Evolutionary conservation across 2,113 vertebrate species (phyloP).

Genomic region (Bujurquina vittata): DNA sequence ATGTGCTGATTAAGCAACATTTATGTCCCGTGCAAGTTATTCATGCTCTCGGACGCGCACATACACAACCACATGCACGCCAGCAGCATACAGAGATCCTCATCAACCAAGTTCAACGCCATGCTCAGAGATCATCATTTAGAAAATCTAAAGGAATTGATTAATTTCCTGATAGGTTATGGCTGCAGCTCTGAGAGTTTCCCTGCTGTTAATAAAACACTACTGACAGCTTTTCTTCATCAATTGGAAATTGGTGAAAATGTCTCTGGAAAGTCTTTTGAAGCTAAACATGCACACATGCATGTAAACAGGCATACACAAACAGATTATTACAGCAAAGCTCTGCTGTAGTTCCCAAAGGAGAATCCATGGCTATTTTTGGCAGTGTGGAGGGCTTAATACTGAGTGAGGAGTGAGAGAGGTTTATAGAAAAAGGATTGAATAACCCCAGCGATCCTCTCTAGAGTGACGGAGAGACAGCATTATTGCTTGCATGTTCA

Average conservation of each 20-base stretch:
- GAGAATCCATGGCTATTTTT: slow-evolving; percentile 57
- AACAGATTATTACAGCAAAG: slow-evolving; percentile 39
- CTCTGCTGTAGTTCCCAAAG: slow-evolving; percentile 55
- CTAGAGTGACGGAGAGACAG: background rate
- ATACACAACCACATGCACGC: background rate
- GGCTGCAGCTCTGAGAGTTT: background rate
- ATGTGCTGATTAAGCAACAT: slow-evolving; percentile 59
- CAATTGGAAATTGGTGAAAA: background rate
- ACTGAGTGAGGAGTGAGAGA: slow-evolving; percentile 40
- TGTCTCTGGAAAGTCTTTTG: background rate
- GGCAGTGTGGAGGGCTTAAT: slow-evolving; percentile 48
- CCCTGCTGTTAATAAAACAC: background rate
- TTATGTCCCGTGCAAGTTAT: slow-evolving; percentile 24
- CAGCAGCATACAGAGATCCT: background rate
- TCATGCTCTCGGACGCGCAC: background rate
- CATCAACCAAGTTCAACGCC: background rate
- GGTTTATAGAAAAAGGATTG: slow-evolving; percentile 42
- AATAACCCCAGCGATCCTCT: slow-evolving; percentile 44
- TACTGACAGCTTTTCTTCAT: background rate
- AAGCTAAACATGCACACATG: background rate
- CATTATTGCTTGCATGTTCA: slow-evolving; percentile 6
- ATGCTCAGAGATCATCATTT: background rate
- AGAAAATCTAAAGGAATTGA: background rate
- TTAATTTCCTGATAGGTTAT: background rate
- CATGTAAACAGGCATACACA: slow-evolving; percentile 7